Evolutionary conservation across 2,888 invertebrate species (phyloP), one percentile per base, ranked within the genome.

Genomic region (Amphipyra tragopoginis): DNA sequence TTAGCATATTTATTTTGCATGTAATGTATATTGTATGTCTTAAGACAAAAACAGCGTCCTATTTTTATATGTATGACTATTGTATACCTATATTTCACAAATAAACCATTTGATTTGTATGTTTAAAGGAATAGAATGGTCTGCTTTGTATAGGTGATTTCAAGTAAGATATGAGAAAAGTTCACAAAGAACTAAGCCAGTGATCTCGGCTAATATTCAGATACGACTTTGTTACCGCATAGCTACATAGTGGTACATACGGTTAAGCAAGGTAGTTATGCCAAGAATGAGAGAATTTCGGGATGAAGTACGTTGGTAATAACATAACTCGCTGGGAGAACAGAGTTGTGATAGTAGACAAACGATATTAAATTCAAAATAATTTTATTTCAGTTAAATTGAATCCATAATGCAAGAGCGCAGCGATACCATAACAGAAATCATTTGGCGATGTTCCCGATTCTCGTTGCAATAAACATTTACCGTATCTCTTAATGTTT

Each of bases 341-440:
- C 5, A 5, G 29, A 62, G 54, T 39, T 34, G 42, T 42, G 39
- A 26, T 47, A 47, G 14, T n/a, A 48, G 43, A 68, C 45, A 43
- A 51, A 62, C 21, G 33, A 40, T 74, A 74, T 69, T 54, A 74
- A 74, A 69, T 56, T 73, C 62, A n/a, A 57, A 53, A 73, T 73
- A 68, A 53, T 36, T 65, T 71, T 29, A 65, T 65, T 44, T 55
- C 52, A 55, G 42, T 54, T 36, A 33, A 58, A 65, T 59, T 70
- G 65, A 75, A 71, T 72, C 44, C 72, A 65, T 75, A 52, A 72
- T 75, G 60, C 65, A 72, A 56, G 14, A 54, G 50, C 14, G 11
- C 21, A 51, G 50, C 14, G 11, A 47, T 54, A 48, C 50, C 43
- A 42, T 49, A 48, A 55, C 54, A 53, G 40, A 59, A 56, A 40